phyloP scores from a whole-genome alignment of 1,140 invertebrate genomes.

The Caenorhabditis inopinata region DNA sequence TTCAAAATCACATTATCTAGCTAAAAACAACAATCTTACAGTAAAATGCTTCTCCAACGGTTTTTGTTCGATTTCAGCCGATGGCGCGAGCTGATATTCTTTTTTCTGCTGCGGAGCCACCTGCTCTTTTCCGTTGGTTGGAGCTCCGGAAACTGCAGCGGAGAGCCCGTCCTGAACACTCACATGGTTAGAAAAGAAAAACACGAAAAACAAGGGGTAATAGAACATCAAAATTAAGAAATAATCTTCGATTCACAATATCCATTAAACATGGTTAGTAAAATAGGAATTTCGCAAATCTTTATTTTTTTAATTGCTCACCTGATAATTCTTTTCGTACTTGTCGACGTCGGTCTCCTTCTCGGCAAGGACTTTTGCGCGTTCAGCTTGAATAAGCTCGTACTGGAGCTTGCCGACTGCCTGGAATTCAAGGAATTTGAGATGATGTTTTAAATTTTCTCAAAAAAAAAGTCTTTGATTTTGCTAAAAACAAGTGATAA shows the following conservation, averaged over 20 bases:
- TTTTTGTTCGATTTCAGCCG: not conserved
- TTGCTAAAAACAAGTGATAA: too few relatives aligned
- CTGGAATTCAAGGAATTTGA: not conserved
- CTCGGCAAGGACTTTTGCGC: not conserved
- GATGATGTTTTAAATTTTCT: too few relatives aligned
- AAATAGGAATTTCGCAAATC: not conserved
- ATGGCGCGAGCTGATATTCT: not conserved
- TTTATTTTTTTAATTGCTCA: not conserved
- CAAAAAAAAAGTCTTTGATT: too few relatives aligned
- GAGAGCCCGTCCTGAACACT: too few relatives aligned
- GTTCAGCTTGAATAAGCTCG: slow-evolving; percentile 15
- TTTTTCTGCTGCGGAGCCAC: not conserved
- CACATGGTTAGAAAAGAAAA: not conserved
- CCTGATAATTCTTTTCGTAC: slow-evolving; percentile 16
- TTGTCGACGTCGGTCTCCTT: slow-evolving; percentile 1
- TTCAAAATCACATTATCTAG: not conserved
- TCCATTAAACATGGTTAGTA: not conserved
- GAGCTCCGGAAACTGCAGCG: not conserved
- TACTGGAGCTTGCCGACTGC: not conserved
- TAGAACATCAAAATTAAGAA: too few relatives aligned
- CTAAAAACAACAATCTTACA: slow-evolving; percentile 15
- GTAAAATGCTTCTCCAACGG: slow-evolving; percentile 3
- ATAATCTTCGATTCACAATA: too few relatives aligned
- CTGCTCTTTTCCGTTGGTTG: not conserved
- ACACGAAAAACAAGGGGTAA: not conserved